Conservation (phyloP, 2,888 invertebrate species). For the Hypselothyrea guttata region DNA sequence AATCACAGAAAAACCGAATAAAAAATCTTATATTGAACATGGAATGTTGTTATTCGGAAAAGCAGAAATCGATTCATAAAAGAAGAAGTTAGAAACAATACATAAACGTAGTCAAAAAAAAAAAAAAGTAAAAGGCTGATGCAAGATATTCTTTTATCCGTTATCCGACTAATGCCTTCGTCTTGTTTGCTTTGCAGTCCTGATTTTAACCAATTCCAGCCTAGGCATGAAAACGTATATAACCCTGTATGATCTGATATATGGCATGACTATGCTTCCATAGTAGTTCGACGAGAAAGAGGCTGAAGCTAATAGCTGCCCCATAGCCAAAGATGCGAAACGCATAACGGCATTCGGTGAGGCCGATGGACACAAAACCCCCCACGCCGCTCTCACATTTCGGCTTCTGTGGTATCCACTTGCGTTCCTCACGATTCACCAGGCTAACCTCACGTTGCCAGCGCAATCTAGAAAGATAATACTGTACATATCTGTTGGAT, state of each 20-base stretch:
- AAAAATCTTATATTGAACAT: too few species aligned
- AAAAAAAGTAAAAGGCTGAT: too few species aligned
- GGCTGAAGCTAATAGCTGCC: constrained; percentile 50
- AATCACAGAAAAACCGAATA: too few species aligned
- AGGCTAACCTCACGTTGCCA: constrained; percentile 86
- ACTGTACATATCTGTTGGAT: background rate
- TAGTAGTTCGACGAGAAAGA: constrained; percentile 67
- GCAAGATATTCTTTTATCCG: too few species aligned
- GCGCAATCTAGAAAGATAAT: constrained; percentile 82
- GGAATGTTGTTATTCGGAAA: too few species aligned
- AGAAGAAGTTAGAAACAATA: too few species aligned
- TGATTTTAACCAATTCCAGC: too few species aligned
- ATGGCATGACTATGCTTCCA: constrained; percentile 34
- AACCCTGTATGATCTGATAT: constrained; percentile 18
- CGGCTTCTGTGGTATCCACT: constrained; percentile 84
- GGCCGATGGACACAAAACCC: constrained; percentile 84
- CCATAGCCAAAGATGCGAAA: constrained; percentile 81
- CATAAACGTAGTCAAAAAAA: too few species aligned
- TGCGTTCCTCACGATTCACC: constrained; percentile 83
- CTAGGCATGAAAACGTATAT: background rate
- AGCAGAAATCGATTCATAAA: too few species aligned
- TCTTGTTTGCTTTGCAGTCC: too few species aligned
- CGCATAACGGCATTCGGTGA: constrained; percentile 84
- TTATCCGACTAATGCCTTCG: too few species aligned
- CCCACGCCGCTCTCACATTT: constrained; percentile 83